phyloP scores from a whole-genome alignment of 2,888 invertebrate genomes.

The Cinara cedri region DNA sequence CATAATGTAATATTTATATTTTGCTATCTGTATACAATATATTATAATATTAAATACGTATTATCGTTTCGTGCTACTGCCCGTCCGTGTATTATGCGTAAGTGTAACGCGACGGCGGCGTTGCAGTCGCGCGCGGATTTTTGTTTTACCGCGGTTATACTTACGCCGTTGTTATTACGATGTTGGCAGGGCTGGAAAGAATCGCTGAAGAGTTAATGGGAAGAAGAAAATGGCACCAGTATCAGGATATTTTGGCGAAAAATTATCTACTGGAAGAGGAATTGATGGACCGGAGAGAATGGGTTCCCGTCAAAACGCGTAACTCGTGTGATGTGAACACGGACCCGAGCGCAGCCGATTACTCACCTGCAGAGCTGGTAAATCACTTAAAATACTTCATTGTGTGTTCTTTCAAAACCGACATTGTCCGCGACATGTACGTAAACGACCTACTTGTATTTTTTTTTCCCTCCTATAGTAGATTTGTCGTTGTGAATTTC shows the following conservation, averaged over 20 bases:
- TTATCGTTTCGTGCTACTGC: no score
- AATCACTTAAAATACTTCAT: neutral
- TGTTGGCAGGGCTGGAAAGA: constrained; percentile 85
- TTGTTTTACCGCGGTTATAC: no score
- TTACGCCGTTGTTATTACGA: neutral
- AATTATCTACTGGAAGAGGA: constrained; percentile 59
- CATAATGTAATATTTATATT: no score
- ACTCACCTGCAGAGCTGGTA: constrained; percentile 56
- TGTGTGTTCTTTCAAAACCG: no score
- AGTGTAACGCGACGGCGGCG: neutral
- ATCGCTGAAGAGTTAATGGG: constrained; percentile 97
- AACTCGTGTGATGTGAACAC: constrained; percentile 58
- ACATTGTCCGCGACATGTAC: no score
- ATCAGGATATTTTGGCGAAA: constrained; percentile 72
- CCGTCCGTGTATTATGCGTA: neutral
- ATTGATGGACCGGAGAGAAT: constrained; percentile 60
- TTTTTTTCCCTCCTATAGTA: no score
- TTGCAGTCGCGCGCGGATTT: no score
- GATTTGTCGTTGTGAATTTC: no score
- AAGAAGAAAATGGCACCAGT: constrained; percentile 94
- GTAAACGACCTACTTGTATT: no score
- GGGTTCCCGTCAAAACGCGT: constrained; percentile 59
- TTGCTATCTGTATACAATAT: no score
- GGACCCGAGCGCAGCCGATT: constrained; percentile 48
- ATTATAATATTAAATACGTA: no score